Evolutionary conservation across 2,797 vertebrate species (phyloP).

Genomic region (Bradypodion pumilum): DNA sequence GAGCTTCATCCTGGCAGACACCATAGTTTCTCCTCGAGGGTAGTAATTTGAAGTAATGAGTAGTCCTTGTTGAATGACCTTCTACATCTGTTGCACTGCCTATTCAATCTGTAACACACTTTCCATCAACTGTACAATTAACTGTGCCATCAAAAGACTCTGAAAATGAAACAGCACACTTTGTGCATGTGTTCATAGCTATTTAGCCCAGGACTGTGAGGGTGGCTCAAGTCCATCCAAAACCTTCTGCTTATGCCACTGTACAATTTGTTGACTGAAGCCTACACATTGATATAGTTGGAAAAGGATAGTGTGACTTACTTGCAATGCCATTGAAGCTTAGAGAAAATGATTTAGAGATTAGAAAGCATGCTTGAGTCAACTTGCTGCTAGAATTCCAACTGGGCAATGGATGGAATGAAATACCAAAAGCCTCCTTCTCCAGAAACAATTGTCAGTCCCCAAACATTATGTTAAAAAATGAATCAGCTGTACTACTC

Average conservation of each 20-base stretch:
- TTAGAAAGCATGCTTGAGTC: constrained; percentile 37
- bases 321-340: constrained; percentile 42
- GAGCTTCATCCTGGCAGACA: constrained; percentile 51
- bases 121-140: constrained; percentile 67
- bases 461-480: constrained; percentile 9
- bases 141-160: constrained; percentile 60
- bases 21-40: constrained; percentile 60
- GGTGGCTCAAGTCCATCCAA: constrained; percentile 67
- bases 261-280: constrained; percentile 67
- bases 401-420: constrained; percentile 39
- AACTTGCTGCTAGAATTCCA: constrained; percentile 54
- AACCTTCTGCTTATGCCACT: constrained; percentile 67
- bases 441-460: constrained; percentile 14
- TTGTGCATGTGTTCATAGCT: constrained; percentile 66
- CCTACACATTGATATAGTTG: constrained; percentile 52
- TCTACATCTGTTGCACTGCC: constrained; percentile 64
- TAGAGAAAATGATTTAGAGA: constrained; percentile 30
- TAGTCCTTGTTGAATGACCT: constrained; percentile 69
- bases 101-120: constrained; percentile 63
- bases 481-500: neutral
- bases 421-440: constrained; percentile 24
- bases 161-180: constrained; percentile 65
- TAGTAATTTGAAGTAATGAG: constrained; percentile 73
- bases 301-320: constrained; percentile 48
- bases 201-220: constrained; percentile 60